Base-by-base conservation (phyloP, 1,140 invertebrate genomes). In the Pinna nobilis region DNA sequence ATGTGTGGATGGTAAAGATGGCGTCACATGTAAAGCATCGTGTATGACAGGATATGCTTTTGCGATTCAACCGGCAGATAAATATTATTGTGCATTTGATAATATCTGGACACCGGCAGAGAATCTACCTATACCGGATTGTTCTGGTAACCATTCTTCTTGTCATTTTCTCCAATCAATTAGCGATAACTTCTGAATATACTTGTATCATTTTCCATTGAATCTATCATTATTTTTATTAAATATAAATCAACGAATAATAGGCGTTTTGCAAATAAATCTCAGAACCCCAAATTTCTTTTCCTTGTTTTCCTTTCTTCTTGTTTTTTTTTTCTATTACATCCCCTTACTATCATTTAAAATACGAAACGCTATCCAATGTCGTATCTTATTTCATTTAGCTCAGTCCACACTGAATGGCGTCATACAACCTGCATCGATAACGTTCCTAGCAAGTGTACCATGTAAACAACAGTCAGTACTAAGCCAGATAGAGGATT, bases 31-130 rank as follows among this genome's bases (percentile, higher is more conserved):
- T 79, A 82, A 88, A 0, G 78, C 93, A 15, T 89, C 86, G 2
- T 94, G 93, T 78, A 79, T 91, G 39, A 88, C 92, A 37, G 93
- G 93, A 2, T 94, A 92, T 79, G 91, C 90, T 23, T 92, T 93
- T 79, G 90, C 90, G 20, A 82, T 89, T 78, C 88, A 88, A 13
- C 86, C 90, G 11, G 77, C 87, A 7, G 89, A 88, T 73, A 84
- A 89, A 63, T 91, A 91, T 77, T 89, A 88, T 70, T 91, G 91
- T 80, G 85, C 87, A n/a, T 90, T 89, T 76, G 82, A 82, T 70
- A 89, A 90, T n/a, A 63, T 85, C 6, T 90, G 90, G 90, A 77
- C 82, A 53, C 90, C 90, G 18, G 70, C 63, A 49, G 87, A 82
- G 71, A 88, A 82, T 67, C 89, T 88, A 85, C 92, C 89, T 9